These are phyloP conservation scores for Barnardius zonarius DNA, from an alignment of 2,113 vertebrate genomes.

Conservation along the genomic window DNA sequence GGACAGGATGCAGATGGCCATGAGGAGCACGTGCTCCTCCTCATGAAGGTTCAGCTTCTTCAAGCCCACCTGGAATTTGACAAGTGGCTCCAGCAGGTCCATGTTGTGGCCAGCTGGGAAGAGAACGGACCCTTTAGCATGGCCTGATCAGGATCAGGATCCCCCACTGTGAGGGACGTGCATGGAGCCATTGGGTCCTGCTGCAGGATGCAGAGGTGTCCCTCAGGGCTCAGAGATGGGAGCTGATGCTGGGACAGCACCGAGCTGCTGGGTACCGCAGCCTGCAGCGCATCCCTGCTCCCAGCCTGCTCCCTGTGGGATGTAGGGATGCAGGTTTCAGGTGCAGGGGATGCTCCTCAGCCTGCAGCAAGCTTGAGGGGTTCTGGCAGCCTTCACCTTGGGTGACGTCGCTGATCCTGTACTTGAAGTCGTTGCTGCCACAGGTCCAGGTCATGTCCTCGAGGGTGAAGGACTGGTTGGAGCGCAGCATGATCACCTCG, in stretches of 20 bases:
- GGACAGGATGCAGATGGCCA: conserved; percentile 97
- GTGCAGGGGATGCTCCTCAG: not conserved
- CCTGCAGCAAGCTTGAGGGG: not conserved
- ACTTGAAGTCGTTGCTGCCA: conserved; percentile 89
- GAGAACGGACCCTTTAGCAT: not conserved
- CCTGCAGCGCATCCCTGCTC: not conserved
- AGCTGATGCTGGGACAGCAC: not conserved
- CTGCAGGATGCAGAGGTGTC: not conserved
- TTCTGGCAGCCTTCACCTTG: conserved; percentile 75
- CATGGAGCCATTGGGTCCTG: not conserved
- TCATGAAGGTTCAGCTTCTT: conserved; percentile 94
- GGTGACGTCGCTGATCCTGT: conserved; percentile 86
- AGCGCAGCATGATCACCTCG: conserved; percentile 97
- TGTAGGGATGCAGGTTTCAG: not conserved
- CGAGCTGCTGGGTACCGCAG: not conserved
- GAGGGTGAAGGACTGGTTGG: conserved; percentile 92
- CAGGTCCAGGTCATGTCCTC: conserved; percentile 98
- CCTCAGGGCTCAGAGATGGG: not conserved
- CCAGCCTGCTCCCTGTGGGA: not conserved
- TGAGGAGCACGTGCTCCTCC: conserved; percentile 94
- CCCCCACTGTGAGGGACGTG: not conserved
- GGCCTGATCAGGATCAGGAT: not conserved
- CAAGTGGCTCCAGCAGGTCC: conserved; percentile 91
- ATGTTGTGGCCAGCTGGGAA: conserved; percentile 88
- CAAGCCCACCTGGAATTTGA: conserved; percentile 95